A percentile compares a stretch with the other conserved stretches of the same genome.
phyloP scores from a whole-genome alignment of 2,113 vertebrate species.

The Coryphaenoides rupestris region DNA sequence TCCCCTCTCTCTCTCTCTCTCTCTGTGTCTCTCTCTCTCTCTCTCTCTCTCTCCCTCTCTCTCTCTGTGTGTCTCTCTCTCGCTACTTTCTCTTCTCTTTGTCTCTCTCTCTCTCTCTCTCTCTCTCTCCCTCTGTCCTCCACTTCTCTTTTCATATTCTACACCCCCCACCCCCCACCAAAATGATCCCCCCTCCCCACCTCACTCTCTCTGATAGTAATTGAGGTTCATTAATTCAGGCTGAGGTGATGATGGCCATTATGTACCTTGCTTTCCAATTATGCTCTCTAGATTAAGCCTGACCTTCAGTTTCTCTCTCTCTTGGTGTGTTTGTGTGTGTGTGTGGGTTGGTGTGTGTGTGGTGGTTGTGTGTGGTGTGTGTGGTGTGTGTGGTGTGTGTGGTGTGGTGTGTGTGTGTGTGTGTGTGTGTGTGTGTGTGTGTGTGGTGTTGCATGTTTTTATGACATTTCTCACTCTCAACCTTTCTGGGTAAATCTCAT shows the following conservation, averaged over 20 bases:
- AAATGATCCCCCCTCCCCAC: constrained; percentile 50
- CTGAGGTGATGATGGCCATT: constrained; percentile 98
- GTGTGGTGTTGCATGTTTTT: constrained; percentile 26
- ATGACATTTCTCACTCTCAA: too few relatives aligned
- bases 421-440: constrained; percentile 9
- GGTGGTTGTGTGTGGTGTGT: too few relatives aligned
- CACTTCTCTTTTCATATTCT: constrained; percentile 74
- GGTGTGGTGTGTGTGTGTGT: constrained; percentile 22
- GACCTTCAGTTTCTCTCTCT: constrained; percentile 97
- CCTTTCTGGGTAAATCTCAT: constrained; percentile 74
- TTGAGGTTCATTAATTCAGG: constrained; percentile 99
- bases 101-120: too few relatives aligned
- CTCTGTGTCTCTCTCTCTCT: constrained; percentile 31
- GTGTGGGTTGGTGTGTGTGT: constrained; percentile 13
- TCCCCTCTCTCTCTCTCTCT: background rate
- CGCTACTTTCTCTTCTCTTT: too few relatives aligned
- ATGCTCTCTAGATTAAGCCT: constrained; percentile 99
- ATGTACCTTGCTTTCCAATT: constrained; percentile 99
- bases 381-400: too few relatives aligned
- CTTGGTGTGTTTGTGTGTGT: constrained; percentile 42
- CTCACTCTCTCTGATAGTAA: constrained; percentile 90
- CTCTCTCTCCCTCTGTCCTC: too few relatives aligned
- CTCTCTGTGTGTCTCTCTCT: too few relatives aligned
- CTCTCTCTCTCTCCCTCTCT: constrained; percentile 53
- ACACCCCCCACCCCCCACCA: constrained; percentile 43